Conservation (phyloP, 2,888 invertebrate genomes). For the Seladonia tumulorum region DNA sequence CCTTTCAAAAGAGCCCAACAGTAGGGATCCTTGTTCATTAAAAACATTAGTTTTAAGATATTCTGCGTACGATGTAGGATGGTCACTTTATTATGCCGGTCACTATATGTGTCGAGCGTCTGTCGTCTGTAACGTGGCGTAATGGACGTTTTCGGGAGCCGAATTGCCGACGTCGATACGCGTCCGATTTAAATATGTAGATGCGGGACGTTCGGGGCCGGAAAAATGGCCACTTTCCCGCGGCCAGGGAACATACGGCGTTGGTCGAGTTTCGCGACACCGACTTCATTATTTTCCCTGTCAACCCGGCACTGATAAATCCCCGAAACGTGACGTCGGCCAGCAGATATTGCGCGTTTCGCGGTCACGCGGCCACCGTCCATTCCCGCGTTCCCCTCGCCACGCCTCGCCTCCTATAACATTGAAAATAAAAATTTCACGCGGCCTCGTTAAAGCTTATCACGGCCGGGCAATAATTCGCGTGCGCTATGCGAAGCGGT, state of each 20-base stretch:
- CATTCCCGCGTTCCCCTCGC: background rate
- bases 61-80: no score
- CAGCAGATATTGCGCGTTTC: slow-evolving; percentile 57
- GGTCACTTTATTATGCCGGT: no score
- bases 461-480: slow-evolving; percentile 20
- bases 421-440: slow-evolving; percentile 49
- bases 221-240: slow-evolving; percentile 31
- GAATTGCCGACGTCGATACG: slow-evolving; percentile 33
- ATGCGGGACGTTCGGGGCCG: background rate
- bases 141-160: slow-evolving; percentile 30
- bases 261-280: slow-evolving; percentile 23
- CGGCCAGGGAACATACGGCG: slow-evolving; percentile 33
- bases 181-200: slow-evolving; percentile 44
- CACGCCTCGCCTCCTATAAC: slow-evolving; percentile 23
- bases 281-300: slow-evolving; percentile 62
- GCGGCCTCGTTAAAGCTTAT: slow-evolving; percentile 41
- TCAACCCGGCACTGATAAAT: slow-evolving; percentile 53
- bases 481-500: background rate
- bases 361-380: slow-evolving; percentile 37
- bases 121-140: slow-evolving; percentile 21
- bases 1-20: no score
- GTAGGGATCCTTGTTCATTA: no score
- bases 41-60: no score
- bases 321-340: slow-evolving; percentile 41
- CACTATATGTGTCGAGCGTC: slow-evolving; percentile 15